Base-by-base conservation (phyloP, 2,113 vertebrate genomes). In the Argyrosomus japonicus region DNA sequence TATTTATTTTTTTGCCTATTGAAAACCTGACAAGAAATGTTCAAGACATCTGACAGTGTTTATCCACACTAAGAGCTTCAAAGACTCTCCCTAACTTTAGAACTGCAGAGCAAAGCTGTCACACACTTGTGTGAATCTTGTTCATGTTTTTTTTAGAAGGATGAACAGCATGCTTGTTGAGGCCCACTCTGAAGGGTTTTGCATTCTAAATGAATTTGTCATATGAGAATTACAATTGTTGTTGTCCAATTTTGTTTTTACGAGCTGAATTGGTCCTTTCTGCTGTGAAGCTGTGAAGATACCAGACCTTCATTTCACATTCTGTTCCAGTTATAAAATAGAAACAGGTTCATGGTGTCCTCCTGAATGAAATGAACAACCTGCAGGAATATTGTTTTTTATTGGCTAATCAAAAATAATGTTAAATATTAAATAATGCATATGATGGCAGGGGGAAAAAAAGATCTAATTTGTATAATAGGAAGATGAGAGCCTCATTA, bases 401-500 rank as follows among this genome's bases (percentile, higher is more conserved):
- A 11, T 45, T 63, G 69, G 62, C 21, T 77, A 85, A 83, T 82
- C 68, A 70, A 50, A 86, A 75, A 85, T 73, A 72, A 83, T 65
- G 75, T 75, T 67, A 57, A 25, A 40, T 56, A 40, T 18, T 92
- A 73, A 87, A 93, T 91, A 83, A 92, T 93, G 88, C 81, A 91
- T 80, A 82, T 73, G 51, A 75, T 64, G 50, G 61, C 60, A 81
- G 83, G 87, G 54, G 81, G 81, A 87, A 81, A 58, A 58, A 87
- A 87, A 75, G 27, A 57, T 86, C 68, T 82, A 79, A 93, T 89
- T 90, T 92, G 86, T 91, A 87, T 89, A 84, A 91, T 84, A 89
- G 85, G 65, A 90, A 87, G 70, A 92, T 63, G 58, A 85, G 71
- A 91, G 85, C 69, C 90, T 89, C 87, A 86, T 92, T 93, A 77